Conservation (phyloP, 1,140 invertebrate species). For the Anastrepha obliqua region DNA sequence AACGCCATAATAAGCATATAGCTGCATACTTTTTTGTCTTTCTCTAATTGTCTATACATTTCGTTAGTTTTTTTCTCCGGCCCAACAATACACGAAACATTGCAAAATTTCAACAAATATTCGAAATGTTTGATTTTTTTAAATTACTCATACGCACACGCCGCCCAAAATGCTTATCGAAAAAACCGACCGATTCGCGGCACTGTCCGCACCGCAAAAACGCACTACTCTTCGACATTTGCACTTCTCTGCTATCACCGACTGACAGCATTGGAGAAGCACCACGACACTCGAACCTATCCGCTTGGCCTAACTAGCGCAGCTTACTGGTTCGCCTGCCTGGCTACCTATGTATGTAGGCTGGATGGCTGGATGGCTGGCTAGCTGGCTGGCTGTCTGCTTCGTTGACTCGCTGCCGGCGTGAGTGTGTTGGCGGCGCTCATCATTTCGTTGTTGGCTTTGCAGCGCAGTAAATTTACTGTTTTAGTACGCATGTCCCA, state of each 20-base stretch:
- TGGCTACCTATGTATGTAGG: constrained; percentile 6
- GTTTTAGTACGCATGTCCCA: constrained; percentile 40
- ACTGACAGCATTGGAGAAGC: constrained; percentile 26
- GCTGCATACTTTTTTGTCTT: constrained; percentile 7
- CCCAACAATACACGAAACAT: background rate
- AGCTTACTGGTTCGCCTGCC: background rate
- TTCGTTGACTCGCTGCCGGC: background rate
- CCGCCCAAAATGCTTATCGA: background rate
- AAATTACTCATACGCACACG: constrained; percentile 40
- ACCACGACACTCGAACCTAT: constrained; percentile 35
- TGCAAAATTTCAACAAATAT: background rate
- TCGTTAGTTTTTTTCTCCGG: background rate
- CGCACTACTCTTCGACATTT: constrained; percentile 15
- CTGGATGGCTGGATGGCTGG: background rate
- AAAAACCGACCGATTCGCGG: background rate
- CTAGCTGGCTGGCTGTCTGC: background rate
- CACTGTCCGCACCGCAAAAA: background rate
- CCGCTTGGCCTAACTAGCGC: constrained; percentile 31
- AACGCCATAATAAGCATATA: background rate
- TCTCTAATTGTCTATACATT: background rate
- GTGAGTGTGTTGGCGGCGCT: constrained; percentile 20
- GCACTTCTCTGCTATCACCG: constrained; percentile 31
- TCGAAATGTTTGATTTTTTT: constrained; percentile 3
- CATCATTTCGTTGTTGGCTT: constrained; percentile 36
- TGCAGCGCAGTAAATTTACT: constrained; percentile 12